phyloP scores from a whole-genome alignment of 2,797 vertebrate genomes.

The Pipistrellus kuhlii region DNA sequence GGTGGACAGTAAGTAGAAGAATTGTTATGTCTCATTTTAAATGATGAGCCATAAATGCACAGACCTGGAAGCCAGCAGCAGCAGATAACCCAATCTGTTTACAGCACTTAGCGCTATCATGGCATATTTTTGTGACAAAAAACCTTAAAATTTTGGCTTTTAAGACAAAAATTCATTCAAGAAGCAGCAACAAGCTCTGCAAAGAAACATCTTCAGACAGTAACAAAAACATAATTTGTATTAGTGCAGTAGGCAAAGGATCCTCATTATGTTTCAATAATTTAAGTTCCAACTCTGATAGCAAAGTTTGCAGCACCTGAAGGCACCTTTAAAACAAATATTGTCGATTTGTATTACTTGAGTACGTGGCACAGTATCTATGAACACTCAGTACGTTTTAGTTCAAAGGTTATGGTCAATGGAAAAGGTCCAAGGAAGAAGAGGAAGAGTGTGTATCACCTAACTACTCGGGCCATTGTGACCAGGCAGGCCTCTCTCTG shows the following conservation, averaged over 20 bases:
- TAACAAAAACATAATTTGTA: neutral
- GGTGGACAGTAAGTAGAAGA: neutral
- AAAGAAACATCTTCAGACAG: slow-evolving; percentile 9
- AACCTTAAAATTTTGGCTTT: neutral
- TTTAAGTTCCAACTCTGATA: slow-evolving; percentile 7
- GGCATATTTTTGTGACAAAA: slow-evolving; percentile 42
- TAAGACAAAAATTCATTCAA: slow-evolving; percentile 17
- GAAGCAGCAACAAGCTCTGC: neutral
- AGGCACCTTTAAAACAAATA: neutral
- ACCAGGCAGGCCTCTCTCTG: slow-evolving; percentile 65
- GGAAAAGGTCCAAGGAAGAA: slow-evolving; percentile 59
- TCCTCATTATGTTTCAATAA: neutral
- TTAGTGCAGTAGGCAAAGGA: neutral
- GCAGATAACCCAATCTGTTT: neutral
- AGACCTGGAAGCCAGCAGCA: neutral
- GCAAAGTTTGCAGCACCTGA: slow-evolving; percentile 24
- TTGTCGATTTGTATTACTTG: slow-evolving; percentile 33
- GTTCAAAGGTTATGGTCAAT: slow-evolving; percentile 39
- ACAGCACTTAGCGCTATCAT: neutral
- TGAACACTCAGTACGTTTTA: neutral
- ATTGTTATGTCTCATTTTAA: neutral
- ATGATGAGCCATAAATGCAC: neutral
- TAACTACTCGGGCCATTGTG: slow-evolving; percentile 27
- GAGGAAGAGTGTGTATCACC: slow-evolving; percentile 52
- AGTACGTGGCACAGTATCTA: neutral